Percentiles rank a stretch among this genome's conserved stretches.
Conservation (phyloP, 64 coral and sea anemone species). For the Dendronephthya gigantea region DNA sequence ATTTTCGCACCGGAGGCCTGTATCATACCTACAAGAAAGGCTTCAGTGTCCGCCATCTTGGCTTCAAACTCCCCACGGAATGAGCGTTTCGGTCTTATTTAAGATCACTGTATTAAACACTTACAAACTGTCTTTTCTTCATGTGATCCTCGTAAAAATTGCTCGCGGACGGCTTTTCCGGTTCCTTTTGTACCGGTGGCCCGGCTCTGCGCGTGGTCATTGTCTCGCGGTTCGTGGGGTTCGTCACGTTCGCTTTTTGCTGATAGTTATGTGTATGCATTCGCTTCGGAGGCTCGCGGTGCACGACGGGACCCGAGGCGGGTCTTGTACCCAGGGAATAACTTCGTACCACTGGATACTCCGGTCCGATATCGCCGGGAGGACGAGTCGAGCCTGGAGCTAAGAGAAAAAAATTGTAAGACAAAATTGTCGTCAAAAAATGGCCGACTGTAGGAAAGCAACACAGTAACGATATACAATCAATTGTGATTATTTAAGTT, state of each 20-base stretch:
- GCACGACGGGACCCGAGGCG: background rate
- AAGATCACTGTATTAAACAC: no score
- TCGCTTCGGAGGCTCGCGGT: background rate
- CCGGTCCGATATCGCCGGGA: background rate
- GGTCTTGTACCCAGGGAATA: slow-evolving; percentile 1
- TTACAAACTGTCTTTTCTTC: background rate
- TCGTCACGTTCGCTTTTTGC: background rate
- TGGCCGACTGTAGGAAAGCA: no score
- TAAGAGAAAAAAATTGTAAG: background rate
- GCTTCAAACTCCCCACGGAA: no score
- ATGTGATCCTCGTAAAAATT: background rate
- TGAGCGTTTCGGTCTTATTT: no score
- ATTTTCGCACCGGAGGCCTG: no score
- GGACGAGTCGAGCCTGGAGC: background rate
- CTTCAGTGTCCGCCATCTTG: no score
- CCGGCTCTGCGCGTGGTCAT: background rate
- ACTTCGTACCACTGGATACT: background rate
- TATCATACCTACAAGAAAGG: no score
- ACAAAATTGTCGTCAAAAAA: no score
- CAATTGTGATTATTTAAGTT: no score
- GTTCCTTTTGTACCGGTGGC: background rate
- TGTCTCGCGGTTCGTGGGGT: background rate
- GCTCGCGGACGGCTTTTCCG: background rate
- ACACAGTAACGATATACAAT: no score
- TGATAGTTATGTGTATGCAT: background rate